These are phyloP conservation scores for Drosophila chauvacae DNA, from an alignment of 1,140 invertebrate genomes.

Conservation along the genomic window DNA sequence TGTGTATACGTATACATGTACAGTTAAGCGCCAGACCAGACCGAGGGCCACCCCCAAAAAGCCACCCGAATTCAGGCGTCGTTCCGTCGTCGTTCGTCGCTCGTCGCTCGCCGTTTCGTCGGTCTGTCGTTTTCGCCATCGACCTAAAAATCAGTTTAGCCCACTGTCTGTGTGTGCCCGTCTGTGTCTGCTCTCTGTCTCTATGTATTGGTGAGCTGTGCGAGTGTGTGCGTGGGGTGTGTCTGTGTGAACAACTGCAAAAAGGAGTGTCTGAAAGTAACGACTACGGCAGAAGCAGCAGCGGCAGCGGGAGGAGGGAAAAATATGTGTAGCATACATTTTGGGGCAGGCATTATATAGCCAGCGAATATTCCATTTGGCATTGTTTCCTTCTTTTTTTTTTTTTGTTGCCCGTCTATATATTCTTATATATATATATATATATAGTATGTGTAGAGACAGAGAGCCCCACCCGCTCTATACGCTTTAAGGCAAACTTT, in stretches of 20 bases:
- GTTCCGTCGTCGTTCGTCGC: conserved; percentile 3
- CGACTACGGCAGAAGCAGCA: conserved; percentile 29
- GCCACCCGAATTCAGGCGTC: conserved; percentile 45
- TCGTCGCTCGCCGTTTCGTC: conserved; percentile 36
- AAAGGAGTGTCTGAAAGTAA: conserved; percentile 79
- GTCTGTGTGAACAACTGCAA: conserved; percentile 57
- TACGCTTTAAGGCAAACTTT: conserved; percentile 35
- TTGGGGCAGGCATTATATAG: conserved; percentile 53
- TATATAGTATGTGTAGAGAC: not conserved
- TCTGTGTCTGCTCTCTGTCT: conserved; percentile 25
- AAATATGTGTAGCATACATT: conserved; percentile 76
- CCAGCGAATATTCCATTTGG: conserved; percentile 20
- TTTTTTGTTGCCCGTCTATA: conserved; percentile 19
- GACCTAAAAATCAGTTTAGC: conserved; percentile 81
- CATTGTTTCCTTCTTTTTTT: conserved; percentile 8
- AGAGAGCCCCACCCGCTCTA: not conserved
- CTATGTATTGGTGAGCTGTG: conserved; percentile 14
- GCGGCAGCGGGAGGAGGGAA: conserved; percentile 35
- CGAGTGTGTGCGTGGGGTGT: conserved; percentile 26
- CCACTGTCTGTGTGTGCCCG: conserved; percentile 50
- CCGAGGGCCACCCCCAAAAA: conserved; percentile 37
- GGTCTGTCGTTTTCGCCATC: conserved; percentile 72
- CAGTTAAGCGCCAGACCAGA: conserved; percentile 56
- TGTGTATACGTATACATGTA: not conserved
- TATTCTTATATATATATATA: conserved; percentile 1